A percentile compares a stretch with the other conserved stretches of the same genome.
Evolutionary conservation across 2,888 invertebrate genomes (phyloP).

Genomic region (Tinea semifulvella): DNA sequence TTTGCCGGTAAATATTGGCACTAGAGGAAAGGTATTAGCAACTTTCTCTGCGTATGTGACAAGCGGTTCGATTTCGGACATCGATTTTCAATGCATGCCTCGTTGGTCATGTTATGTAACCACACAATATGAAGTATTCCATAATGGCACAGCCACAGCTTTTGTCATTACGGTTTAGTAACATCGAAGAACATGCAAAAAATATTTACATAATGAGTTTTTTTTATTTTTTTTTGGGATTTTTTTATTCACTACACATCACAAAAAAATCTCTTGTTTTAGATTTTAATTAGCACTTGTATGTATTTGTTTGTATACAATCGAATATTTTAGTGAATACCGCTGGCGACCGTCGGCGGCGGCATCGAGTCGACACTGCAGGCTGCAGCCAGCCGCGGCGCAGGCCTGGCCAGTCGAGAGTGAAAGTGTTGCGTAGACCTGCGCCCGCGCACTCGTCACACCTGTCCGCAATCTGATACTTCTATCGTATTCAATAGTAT

Average conservation of each 20-base stretch:
- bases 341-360: conserved; percentile 35
- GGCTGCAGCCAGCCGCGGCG: conserved; percentile 28
- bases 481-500: too few relatives aligned
- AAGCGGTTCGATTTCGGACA: conserved; percentile 27
- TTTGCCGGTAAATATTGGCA: conserved; percentile 33
- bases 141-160: neutral
- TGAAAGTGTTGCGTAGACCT: conserved; percentile 52
- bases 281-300: neutral
- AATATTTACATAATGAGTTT: neutral
- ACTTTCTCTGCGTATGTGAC: conserved; percentile 40
- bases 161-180: neutral
- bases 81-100: conserved; percentile 18
- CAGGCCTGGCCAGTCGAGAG: conserved; percentile 37
- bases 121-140: conserved; percentile 18
- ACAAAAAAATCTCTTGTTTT: neutral
- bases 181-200: neutral
- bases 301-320: neutral
- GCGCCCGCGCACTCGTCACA: conserved; percentile 13
- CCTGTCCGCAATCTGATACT: conserved; percentile 7
- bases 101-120: conserved; percentile 20
- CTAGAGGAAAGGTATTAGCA: conserved; percentile 32
- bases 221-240: too few relatives aligned
- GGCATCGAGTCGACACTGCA: conserved; percentile 40
- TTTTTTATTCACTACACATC: neutral
- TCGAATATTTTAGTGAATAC: neutral